Percentiles rank a stretch among this genome's conserved stretches.
Evolutionary conservation across 2,113 vertebrate genomes (phyloP).

Genomic region (Hystrix cristata): DNA sequence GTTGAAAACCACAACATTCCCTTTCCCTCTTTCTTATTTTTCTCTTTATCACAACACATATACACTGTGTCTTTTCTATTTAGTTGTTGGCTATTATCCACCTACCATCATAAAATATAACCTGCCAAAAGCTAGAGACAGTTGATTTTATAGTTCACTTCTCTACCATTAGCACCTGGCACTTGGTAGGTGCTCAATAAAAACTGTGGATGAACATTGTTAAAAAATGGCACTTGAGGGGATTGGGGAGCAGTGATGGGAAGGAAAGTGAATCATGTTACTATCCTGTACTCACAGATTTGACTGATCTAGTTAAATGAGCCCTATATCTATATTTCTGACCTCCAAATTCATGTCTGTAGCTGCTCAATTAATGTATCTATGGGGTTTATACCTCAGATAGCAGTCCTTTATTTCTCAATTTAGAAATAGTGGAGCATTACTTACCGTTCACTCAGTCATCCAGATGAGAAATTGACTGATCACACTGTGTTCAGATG

Average conservation of each 20-base stretch:
- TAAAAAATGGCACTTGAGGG: background rate
- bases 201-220: background rate
- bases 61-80: background rate
- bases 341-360: slow-evolving; percentile 12
- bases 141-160: background rate
- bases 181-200: background rate
- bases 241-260: no score
- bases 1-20: background rate
- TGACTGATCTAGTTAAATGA: background rate
- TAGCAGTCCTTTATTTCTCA: background rate
- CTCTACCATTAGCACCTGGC: background rate
- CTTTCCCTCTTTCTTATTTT: background rate
- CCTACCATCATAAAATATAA: background rate
- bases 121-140: background rate
- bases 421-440: background rate
- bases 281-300: background rate
- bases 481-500: background rate
- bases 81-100: background rate
- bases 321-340: background rate
- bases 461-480: background rate
- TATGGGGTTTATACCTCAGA: background rate
- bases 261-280: background rate
- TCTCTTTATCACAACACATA: background rate
- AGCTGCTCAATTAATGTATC: background rate
- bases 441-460: background rate